Conservation (phyloP, 1,140 invertebrate genomes). For the Tetranychus cinnabarinus region DNA sequence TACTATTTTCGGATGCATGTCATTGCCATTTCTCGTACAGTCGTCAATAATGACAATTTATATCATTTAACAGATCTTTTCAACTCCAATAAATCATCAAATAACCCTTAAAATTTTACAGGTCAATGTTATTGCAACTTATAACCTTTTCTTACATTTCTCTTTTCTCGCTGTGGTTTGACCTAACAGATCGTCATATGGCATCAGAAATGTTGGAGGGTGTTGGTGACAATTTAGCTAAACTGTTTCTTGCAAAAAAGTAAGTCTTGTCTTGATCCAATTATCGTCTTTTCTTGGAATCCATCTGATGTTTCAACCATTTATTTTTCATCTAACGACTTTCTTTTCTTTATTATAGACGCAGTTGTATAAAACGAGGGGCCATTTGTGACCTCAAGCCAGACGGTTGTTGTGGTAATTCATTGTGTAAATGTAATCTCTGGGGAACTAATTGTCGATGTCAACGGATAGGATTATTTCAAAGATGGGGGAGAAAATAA, state of each 20-base stretch:
- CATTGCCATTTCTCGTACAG: no score
- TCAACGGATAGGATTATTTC: conserved; percentile 64
- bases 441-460: conserved; percentile 75
- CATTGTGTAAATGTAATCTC: conserved; percentile 62
- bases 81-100: no score
- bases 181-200: neutral
- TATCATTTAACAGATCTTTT: no score
- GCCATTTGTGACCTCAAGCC: conserved; percentile 60
- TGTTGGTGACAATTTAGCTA: neutral
- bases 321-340: neutral
- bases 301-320: neutral
- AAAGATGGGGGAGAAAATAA: conserved; percentile 37
- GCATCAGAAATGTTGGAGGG: neutral
- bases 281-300: neutral
- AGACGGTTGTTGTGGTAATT: conserved; percentile 59
- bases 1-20: no score
- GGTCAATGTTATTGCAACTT: no score
- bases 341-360: conserved; percentile 28
- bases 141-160: neutral
- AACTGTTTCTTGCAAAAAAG: neutral
- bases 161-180: neutral
- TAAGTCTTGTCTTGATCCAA: neutral
- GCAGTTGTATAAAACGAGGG: conserved; percentile 49
- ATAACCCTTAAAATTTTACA: no score
- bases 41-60: no score